These are phyloP conservation scores for Nasonia oneida DNA, from an alignment of 2,888 invertebrate species.

Conservation along the genomic window DNA sequence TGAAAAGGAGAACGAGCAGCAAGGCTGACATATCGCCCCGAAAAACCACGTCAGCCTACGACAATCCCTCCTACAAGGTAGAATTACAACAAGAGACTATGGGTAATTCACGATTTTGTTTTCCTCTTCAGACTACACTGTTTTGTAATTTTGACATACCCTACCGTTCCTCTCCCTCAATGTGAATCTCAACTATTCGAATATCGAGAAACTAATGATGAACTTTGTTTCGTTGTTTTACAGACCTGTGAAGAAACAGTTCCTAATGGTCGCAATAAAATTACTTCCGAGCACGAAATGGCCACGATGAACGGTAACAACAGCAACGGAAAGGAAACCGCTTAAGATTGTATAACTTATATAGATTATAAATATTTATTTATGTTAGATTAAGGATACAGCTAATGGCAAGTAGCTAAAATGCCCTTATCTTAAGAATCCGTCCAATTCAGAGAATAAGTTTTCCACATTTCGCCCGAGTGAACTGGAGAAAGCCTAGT, in stretches of 20 bases:
- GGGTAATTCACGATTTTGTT: conserved; percentile 82
- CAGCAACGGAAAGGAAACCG: conserved; percentile 71
- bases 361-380: conserved; percentile 70
- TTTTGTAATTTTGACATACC: conserved; percentile 18
- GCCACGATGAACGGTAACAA: conserved; percentile 71
- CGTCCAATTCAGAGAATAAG: conserved; percentile 66
- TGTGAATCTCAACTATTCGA: neutral
- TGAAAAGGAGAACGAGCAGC: conserved; percentile 84
- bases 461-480: conserved; percentile 36
- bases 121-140: conserved; percentile 36
- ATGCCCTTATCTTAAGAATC: conserved; percentile 65
- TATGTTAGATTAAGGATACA: conserved; percentile 58
- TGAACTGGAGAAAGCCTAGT: conserved; percentile 43
- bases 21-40: conserved; percentile 91
- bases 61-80: conserved; percentile 96
- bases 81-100: conserved; percentile 95
- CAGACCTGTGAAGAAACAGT: conserved; percentile 78
- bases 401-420: conserved; percentile 61
- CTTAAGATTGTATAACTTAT: conserved; percentile 71
- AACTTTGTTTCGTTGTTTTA: conserved; percentile 52
- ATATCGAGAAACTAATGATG: neutral
- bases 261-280: conserved; percentile 73
- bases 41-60: conserved; percentile 93
- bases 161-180: neutral
- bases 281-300: conserved; percentile 74